Evolutionary conservation across 2,113 vertebrate genomes (phyloP).

Genomic region (Forbesichthys papilliferus): DNA sequence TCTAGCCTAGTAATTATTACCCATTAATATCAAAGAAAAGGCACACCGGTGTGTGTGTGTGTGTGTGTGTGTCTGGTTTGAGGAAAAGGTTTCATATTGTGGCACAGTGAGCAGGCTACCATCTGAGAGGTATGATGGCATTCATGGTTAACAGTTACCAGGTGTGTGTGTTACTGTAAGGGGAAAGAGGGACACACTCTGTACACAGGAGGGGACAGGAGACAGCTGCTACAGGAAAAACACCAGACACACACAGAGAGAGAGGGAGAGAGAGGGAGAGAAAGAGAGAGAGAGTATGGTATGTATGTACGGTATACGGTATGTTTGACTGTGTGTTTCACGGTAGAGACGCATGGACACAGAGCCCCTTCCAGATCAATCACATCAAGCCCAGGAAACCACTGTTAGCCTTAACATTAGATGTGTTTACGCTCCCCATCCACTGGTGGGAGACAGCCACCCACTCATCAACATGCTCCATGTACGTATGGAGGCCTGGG

Average conservation of each 20-base stretch:
- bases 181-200: slow-evolving; percentile 28
- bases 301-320: background rate
- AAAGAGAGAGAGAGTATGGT: too few relatives aligned
- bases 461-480: slow-evolving; percentile 44
- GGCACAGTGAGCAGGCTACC: slow-evolving; percentile 44
- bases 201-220: slow-evolving; percentile 68
- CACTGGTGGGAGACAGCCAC: slow-evolving; percentile 55
- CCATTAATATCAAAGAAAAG: too few relatives aligned
- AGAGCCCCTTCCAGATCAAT: slow-evolving; percentile 43
- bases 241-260: background rate
- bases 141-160: slow-evolving; percentile 79
- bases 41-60: background rate
- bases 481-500: slow-evolving; percentile 42
- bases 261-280: background rate
- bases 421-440: slow-evolving; percentile 65
- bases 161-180: slow-evolving; percentile 57
- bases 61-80: slow-evolving; percentile 5
- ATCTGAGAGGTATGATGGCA: slow-evolving; percentile 44
- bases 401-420: slow-evolving; percentile 67
- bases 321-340: background rate
- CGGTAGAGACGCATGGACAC: slow-evolving; percentile 12
- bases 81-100: slow-evolving; percentile 33
- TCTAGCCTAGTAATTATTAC: too few relatives aligned
- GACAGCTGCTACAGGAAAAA: slow-evolving; percentile 61
- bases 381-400: slow-evolving; percentile 61